Percentiles rank a stretch among this genome's conserved stretches.
phyloP scores from a whole-genome alignment of 2,113 vertebrate species.

The Prochilodus magdalenae region DNA sequence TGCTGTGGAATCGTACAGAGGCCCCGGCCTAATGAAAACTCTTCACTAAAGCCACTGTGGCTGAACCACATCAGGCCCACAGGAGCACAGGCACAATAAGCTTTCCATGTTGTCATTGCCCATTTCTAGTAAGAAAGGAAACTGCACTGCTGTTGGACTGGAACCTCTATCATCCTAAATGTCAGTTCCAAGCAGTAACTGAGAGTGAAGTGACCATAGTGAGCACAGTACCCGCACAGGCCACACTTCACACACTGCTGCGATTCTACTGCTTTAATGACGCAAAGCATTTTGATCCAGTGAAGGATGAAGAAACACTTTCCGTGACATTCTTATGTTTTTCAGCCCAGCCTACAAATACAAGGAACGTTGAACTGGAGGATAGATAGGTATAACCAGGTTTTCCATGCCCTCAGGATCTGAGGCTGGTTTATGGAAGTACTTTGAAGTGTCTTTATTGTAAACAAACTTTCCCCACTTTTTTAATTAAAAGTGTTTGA shows the following conservation, averaged over 20 bases:
- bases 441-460: too few relatives aligned
- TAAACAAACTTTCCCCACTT: too few relatives aligned
- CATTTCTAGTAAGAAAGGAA: constrained; percentile 41
- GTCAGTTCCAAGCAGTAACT: constrained; percentile 54
- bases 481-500: too few relatives aligned
- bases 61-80: constrained; percentile 50
- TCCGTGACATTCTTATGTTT: not conserved
- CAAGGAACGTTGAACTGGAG: not conserved
- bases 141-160: constrained; percentile 45
- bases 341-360: not conserved
- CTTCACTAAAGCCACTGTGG: constrained; percentile 61
- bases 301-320: not conserved
- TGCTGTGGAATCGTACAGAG: constrained; percentile 63
- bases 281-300: constrained; percentile 5
- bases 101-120: constrained; percentile 66
- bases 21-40: constrained; percentile 50
- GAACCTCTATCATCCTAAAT: constrained; percentile 65
- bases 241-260: constrained; percentile 14
- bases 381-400: not conserved
- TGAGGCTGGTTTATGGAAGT: too few relatives aligned
- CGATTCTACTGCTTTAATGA: constrained; percentile 4
- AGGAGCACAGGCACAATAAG: constrained; percentile 53
- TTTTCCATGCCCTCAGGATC: not conserved
- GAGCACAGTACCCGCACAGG: constrained; percentile 1
- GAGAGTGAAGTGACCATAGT: constrained; percentile 40